phyloP scores from a whole-genome alignment of 2,113 vertebrate genomes.

The Poecile atricapillus region DNA sequence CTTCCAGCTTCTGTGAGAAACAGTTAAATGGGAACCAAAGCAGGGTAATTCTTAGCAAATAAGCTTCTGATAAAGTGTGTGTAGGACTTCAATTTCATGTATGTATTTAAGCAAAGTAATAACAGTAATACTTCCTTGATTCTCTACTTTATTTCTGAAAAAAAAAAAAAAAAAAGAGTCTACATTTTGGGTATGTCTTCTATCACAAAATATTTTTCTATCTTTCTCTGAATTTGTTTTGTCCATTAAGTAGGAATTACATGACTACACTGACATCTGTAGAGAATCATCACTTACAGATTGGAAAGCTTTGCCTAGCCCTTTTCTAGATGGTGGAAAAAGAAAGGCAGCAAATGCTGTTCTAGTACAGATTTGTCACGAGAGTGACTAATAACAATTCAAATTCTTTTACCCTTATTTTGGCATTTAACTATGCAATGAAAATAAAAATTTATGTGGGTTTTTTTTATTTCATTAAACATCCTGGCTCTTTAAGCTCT shows the following conservation, averaged over 20 bases:
- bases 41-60: neutral
- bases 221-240: neutral
- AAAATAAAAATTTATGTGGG: neutral
- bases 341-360: neutral
- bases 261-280: neutral
- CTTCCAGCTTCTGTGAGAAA: slow-evolving; percentile 13
- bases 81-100: neutral
- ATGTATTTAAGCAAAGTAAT: neutral
- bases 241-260: neutral
- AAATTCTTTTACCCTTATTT: neutral
- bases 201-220: neutral
- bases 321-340: neutral
- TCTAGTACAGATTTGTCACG: neutral
- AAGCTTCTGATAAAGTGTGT: neutral
- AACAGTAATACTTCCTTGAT: neutral
- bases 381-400: neutral
- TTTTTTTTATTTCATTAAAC: neutral
- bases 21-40: neutral
- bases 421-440: neutral
- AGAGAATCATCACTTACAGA: neutral
- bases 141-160: neutral
- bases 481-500: neutral
- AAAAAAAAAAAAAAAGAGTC: neutral
- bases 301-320: neutral
- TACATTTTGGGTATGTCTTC: neutral